Percentiles rank a stretch among this genome's conserved stretches.
Conservation (phyloP, 2,888 invertebrate genomes). For the Meghimatium bilineatum region DNA sequence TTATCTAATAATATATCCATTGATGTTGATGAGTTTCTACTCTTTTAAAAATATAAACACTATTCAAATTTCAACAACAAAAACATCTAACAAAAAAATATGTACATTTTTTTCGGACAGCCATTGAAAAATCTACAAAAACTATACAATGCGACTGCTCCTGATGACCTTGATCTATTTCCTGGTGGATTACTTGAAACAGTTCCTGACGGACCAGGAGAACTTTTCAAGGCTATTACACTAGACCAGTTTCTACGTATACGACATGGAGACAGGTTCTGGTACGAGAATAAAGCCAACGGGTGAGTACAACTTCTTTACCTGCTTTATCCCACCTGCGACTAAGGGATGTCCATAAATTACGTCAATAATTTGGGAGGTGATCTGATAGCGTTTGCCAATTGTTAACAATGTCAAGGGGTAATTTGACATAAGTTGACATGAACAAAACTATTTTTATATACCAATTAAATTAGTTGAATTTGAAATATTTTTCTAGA, state of each 20-base stretch:
- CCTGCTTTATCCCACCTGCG: no score
- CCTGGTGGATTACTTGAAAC: conserved; percentile 98
- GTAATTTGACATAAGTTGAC: no score
- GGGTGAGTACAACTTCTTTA: conserved; percentile 81
- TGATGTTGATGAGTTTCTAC: no score
- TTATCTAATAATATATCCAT: no score
- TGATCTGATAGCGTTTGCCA: no score
- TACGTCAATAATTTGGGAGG: no score
- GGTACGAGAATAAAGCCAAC: conserved; percentile 95
- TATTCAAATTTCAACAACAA: no score
- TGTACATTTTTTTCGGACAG: conserved; percentile 42
- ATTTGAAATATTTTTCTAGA: no score
- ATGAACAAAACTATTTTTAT: no score
- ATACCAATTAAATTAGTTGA: no score
- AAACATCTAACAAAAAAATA: neutral
- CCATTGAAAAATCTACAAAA: conserved; percentile 80
- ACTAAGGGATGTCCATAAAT: no score
- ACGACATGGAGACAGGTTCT: conserved; percentile 95
- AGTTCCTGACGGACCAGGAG: conserved; percentile 81
- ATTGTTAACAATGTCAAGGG: no score
- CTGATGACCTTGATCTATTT: conserved; percentile 95
- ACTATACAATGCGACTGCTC: conserved; percentile 81
- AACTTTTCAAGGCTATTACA: conserved; percentile 91
- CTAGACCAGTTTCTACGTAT: conserved; percentile 94
- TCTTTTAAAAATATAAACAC: neutral